Percentiles rank a stretch among this genome's conserved stretches.
phyloP scores from a whole-genome alignment of 2,888 invertebrate genomes.

The Loripinus fragilis region DNA sequence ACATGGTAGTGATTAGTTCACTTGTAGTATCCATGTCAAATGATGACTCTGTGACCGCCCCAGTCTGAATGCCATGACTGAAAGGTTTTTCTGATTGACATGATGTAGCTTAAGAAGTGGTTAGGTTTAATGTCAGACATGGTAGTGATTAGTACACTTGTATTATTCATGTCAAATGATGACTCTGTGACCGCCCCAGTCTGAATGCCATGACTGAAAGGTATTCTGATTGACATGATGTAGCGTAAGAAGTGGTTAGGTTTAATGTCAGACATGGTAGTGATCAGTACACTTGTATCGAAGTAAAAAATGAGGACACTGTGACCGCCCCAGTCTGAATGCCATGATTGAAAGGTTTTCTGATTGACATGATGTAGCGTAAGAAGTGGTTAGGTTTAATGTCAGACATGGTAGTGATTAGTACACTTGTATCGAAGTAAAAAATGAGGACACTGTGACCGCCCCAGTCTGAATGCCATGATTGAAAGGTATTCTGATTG shows the following conservation, averaged over 20 bases:
- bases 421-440: too few species aligned
- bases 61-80: constrained; percentile 5
- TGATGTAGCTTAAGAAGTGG: too few species aligned
- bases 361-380: too few species aligned
- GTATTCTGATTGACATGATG: neutral
- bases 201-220: neutral
- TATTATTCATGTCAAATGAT: too few species aligned
- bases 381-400: too few species aligned
- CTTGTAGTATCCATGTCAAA: neutral
- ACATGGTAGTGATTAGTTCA: too few species aligned
- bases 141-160: too few species aligned
- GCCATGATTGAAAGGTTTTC: neutral
- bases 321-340: constrained; percentile 5
- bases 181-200: neutral
- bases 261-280: too few species aligned
- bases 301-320: neutral
- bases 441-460: neutral
- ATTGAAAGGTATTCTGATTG: neutral
- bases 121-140: too few species aligned
- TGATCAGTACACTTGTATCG: too few species aligned
- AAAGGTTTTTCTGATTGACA: neutral
- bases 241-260: too few species aligned
- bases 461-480: constrained; percentile 6
- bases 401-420: too few species aligned
- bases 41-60: neutral